phyloP scores from a whole-genome alignment of 1,140 invertebrate species.

The Hylaeus volcanicus region DNA sequence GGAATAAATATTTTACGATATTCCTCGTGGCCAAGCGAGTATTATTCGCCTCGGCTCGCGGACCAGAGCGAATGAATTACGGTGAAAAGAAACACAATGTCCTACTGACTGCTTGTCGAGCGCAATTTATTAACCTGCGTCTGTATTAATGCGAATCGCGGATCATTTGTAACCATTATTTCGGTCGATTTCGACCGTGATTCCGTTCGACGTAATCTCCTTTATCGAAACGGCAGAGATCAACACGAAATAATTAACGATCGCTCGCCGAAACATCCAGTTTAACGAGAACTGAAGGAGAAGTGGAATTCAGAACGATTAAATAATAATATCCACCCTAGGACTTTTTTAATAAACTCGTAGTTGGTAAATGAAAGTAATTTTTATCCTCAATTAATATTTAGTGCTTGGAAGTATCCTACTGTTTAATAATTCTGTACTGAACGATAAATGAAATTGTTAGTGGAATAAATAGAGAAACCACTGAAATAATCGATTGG shows the following conservation, averaged over 20 bases:
- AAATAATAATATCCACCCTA: too few species aligned
- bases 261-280: constrained; percentile 9
- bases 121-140: constrained; percentile 38
- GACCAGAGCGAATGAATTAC: constrained; percentile 6
- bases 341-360: too few species aligned
- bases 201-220: constrained; percentile 44
- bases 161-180: constrained; percentile 65
- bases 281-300: constrained; percentile 2
- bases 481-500: constrained; percentile 15
- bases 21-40: neutral
- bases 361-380: too few species aligned
- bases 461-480: constrained; percentile 37
- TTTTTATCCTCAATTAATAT: too few species aligned
- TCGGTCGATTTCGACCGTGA: constrained; percentile 36
- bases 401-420: too few species aligned
- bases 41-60: neutral
- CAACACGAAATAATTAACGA: constrained; percentile 60
- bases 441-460: too few species aligned
- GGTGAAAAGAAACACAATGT: constrained; percentile 26
- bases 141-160: constrained; percentile 55
- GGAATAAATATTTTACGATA: constrained; percentile 15
- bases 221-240: constrained; percentile 29
- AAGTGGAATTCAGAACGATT: too few species aligned
- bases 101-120: constrained; percentile 24
- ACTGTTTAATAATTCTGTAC: too few species aligned